A percentile compares a stretch with the other conserved stretches of the same genome.
Conservation (phyloP, 2,113 vertebrate species). For the Paramormyrops kingsleyae region DNA sequence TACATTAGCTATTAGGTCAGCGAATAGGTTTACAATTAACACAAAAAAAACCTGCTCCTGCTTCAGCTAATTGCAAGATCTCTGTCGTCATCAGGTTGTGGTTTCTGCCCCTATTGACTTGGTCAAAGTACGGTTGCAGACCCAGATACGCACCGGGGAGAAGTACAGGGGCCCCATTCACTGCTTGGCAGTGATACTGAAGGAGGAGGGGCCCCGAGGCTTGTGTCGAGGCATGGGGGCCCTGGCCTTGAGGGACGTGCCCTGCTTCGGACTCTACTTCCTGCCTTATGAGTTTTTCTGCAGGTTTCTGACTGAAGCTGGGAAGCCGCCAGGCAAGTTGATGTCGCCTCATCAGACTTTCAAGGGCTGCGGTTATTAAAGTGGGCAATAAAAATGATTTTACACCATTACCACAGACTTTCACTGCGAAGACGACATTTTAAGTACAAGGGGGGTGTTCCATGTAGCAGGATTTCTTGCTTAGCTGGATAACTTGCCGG, state of each 20-base stretch:
- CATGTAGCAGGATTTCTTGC: no score
- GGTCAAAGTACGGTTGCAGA: constrained; percentile 77
- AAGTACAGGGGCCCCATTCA: constrained; percentile 61
- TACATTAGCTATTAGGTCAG: background rate
- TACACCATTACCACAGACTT: background rate
- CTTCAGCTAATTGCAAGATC: background rate
- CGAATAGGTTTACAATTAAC: background rate
- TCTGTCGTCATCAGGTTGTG: constrained; percentile 47
- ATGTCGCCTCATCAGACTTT: background rate
- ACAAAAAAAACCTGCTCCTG: background rate
- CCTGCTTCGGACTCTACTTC: constrained; percentile 67
- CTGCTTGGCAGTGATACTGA: constrained; percentile 57
- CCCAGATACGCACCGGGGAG: constrained; percentile 44
- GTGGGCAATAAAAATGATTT: background rate
- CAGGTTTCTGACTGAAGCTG: constrained; percentile 44
- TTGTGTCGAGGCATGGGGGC: constrained; percentile 65
- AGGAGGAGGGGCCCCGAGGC: constrained; percentile 59
- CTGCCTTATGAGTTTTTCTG: constrained; percentile 62
- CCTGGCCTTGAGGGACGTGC: constrained; percentile 65
- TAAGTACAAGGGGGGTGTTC: background rate
- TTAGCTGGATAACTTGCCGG: no score
- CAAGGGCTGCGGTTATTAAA: background rate
- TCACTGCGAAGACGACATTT: background rate
- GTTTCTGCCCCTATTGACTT: constrained; percentile 67
- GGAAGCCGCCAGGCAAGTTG: constrained; percentile 58